These are phyloP conservation scores for Gadus chalcogrammus DNA, from an alignment of 2,113 vertebrate species.

Conservation along the genomic window DNA sequence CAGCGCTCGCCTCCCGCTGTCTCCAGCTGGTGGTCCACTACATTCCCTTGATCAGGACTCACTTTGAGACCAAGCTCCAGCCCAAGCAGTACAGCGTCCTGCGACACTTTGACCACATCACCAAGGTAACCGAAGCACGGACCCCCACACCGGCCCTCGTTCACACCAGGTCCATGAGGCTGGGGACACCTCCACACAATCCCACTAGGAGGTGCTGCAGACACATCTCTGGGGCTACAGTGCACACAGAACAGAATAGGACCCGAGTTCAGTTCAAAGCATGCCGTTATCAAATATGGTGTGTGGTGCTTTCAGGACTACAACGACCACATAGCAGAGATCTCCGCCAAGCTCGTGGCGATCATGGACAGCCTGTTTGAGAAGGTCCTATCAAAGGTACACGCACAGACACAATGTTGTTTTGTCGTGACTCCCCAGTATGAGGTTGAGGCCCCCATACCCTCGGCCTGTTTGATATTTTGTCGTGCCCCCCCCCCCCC, in stretches of 20 bases:
- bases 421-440: conserved; percentile 72
- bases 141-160: background rate
- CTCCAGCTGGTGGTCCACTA: conserved; percentile 96
- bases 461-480: conserved; percentile 81
- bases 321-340: conserved; percentile 94
- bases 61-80: conserved; percentile 92
- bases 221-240: no score
- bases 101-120: conserved; percentile 96
- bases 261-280: no score
- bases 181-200: background rate
- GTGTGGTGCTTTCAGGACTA: conserved; percentile 80
- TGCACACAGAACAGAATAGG: no score
- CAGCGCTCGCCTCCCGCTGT: conserved; percentile 93
- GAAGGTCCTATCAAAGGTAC: conserved; percentile 93
- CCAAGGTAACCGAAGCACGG: conserved; percentile 78
- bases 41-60: conserved; percentile 91
- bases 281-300: background rate
- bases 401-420: background rate
- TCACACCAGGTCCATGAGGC: no score
- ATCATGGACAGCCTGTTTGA: conserved; percentile 98
- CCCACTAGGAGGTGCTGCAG: no score
- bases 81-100: conserved; percentile 93
- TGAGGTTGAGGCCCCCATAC: conserved; percentile 97
- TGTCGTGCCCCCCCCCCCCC: no score
- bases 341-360: conserved; percentile 94